Conservation (phyloP, 1,140 invertebrate genomes). For the Drosophila oshimai region DNA sequence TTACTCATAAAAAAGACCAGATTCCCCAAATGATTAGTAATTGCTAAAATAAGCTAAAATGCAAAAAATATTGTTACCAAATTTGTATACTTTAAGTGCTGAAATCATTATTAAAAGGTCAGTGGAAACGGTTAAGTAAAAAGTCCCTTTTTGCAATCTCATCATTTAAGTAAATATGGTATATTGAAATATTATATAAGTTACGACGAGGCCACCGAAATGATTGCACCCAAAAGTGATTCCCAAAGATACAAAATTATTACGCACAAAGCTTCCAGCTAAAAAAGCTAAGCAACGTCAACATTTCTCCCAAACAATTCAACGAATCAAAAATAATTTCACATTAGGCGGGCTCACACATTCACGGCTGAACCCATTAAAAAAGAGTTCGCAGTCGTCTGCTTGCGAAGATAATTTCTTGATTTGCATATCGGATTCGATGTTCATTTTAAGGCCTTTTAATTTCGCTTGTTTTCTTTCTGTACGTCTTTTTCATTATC, state of each 20-base stretch:
- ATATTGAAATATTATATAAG: neutral
- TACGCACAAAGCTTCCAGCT: neutral
- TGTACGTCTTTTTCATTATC: conserved; percentile 6
- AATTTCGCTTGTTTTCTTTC: conserved; percentile 12
- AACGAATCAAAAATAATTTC: conserved; percentile 39
- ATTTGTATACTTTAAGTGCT: no score
- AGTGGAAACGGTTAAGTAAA: neutral
- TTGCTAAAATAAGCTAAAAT: no score
- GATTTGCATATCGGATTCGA: conserved; percentile 44
- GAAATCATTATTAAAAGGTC: neutral
- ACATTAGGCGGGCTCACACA: conserved; percentile 13
- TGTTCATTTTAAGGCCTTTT: conserved; percentile 20
- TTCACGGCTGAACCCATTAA: conserved; percentile 54
- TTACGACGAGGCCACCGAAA: neutral
- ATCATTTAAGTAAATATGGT: neutral
- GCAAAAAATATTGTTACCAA: neutral
- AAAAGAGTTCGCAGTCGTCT: conserved; percentile 17
- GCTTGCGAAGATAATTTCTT: conserved; percentile 10
- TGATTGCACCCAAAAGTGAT: neutral
- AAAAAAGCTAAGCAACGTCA: conserved; percentile 1
- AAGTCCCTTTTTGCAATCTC: neutral
- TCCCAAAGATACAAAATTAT: conserved; percentile 1
- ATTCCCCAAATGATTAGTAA: neutral
- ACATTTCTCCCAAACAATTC: conserved; percentile 1
- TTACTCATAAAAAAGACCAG: neutral